Evolutionary conservation across 1,140 invertebrate genomes (phyloP).

Genomic region (Lanistes nyassanus): DNA sequence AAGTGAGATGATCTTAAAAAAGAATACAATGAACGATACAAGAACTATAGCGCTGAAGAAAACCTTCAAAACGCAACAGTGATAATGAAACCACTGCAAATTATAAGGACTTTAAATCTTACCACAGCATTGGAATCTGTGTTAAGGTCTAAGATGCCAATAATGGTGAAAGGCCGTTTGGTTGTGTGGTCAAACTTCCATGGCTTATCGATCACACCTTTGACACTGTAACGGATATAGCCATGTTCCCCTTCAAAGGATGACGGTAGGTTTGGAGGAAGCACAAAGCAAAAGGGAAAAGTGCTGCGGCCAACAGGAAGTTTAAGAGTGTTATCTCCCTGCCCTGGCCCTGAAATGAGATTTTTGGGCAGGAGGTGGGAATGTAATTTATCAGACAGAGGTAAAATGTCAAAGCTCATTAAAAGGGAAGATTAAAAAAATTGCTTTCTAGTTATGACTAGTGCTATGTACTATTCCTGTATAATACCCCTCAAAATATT

Average conservation of each 20-base stretch:
- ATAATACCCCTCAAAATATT: too few relatives aligned
- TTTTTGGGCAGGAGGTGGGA: too few relatives aligned
- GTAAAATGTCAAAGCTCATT: too few relatives aligned
- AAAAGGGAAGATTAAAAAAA: too few relatives aligned
- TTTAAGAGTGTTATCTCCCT: slow-evolving; percentile 24
- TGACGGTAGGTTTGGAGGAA: slow-evolving; percentile 68
- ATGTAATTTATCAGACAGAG: too few relatives aligned
- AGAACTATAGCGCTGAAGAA: too few relatives aligned
- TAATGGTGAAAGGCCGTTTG: slow-evolving; percentile 54
- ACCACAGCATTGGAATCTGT: slow-evolving; percentile 35
- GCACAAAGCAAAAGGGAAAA: slow-evolving; percentile 67
- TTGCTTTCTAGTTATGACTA: too few relatives aligned
- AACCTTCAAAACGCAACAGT: too few relatives aligned
- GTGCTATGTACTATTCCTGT: too few relatives aligned
- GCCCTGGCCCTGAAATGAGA: slow-evolving; percentile 36
- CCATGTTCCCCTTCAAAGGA: slow-evolving; percentile 67
- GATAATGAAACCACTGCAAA: too few relatives aligned
- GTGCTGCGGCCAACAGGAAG: slow-evolving; percentile 59
- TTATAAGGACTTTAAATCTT: background rate
- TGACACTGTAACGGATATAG: slow-evolving; percentile 66
- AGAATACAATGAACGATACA: too few relatives aligned
- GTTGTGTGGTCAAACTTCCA: slow-evolving; percentile 57
- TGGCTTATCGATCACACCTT: slow-evolving; percentile 66
- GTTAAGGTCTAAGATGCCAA: slow-evolving; percentile 57
- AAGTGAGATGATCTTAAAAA: too few relatives aligned